Evolutionary conservation across 2,797 vertebrate genomes (phyloP).

Genomic region (Rallus crepitans): DNA sequence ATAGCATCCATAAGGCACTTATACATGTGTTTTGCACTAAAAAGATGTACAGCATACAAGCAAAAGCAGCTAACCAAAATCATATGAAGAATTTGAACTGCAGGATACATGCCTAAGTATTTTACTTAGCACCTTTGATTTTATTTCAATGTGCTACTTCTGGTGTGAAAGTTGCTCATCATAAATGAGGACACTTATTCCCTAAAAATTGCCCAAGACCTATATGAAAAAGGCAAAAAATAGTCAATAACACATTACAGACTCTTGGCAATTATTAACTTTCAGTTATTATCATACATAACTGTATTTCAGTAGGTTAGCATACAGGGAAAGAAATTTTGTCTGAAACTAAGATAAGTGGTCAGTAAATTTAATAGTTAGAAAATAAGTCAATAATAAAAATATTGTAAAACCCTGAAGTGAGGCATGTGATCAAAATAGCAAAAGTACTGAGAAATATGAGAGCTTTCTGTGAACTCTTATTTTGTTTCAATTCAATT

Average conservation of each 20-base stretch:
- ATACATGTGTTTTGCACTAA: background rate
- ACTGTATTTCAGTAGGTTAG: background rate
- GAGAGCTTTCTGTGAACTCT: background rate
- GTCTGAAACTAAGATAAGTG: background rate
- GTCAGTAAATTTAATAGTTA: background rate
- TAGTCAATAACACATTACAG: accelerated
- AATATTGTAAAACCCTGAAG: background rate
- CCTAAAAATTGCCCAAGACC: background rate
- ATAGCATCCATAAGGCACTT: background rate
- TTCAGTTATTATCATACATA: background rate
- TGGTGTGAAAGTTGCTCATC: background rate
- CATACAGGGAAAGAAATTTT: background rate
- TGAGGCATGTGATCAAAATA: background rate
- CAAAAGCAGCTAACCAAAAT: background rate
- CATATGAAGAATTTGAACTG: background rate
- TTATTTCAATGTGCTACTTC: background rate
- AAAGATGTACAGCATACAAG: background rate
- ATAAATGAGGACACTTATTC: background rate
- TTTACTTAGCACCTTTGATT: background rate
- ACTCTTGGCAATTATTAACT: background rate
- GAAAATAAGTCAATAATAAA: background rate
- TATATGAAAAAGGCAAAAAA: background rate
- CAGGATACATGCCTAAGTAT: background rate
- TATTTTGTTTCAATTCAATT: background rate
- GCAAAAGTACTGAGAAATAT: background rate